Conservation (phyloP, 30 jellyfish, hydroid and myxozoan genomes). For the Aurelia sp. region DNA sequence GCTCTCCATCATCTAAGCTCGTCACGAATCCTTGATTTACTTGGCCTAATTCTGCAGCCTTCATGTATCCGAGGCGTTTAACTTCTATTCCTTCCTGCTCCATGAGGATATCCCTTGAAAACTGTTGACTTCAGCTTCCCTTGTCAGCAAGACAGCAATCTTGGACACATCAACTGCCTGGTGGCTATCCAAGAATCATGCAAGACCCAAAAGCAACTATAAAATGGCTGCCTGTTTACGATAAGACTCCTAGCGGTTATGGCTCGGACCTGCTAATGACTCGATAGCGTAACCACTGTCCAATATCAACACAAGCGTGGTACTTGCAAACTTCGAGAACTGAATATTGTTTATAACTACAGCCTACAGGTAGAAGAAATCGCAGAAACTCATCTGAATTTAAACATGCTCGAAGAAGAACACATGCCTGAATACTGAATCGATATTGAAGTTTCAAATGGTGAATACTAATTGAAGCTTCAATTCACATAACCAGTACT, state of each 20-base stretch:
- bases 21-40: slow-evolving; percentile 59
- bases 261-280: not conserved
- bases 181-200: not conserved
- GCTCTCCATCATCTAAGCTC: slow-evolving; percentile 62
- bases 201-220: not conserved
- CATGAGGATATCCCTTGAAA: too few species aligned
- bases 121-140: not conserved
- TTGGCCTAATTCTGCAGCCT: slow-evolving; percentile 56
- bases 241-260: not conserved
- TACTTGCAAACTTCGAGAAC: not conserved
- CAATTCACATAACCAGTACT: slow-evolving; percentile 40
- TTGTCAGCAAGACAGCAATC: not conserved
- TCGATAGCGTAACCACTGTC: slow-evolving; percentile 2
- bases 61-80: slow-evolving; percentile 9
- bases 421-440: slow-evolving; percentile 41
- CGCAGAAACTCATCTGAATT: not conserved
- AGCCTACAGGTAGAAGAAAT: slow-evolving; percentile 43
- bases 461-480: slow-evolving; percentile 28
- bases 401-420: slow-evolving; percentile 1
- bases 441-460: slow-evolving; percentile 3
- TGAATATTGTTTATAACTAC: slow-evolving; percentile 4
- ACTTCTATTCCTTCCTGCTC: slow-evolving; percentile 18
- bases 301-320: not conserved
- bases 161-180: not conserved
- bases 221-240: slow-evolving; percentile 1